These are phyloP conservation scores for Loriculus beryllinus DNA, from an alignment of 2,797 vertebrate genomes.

Conservation along the genomic window DNA sequence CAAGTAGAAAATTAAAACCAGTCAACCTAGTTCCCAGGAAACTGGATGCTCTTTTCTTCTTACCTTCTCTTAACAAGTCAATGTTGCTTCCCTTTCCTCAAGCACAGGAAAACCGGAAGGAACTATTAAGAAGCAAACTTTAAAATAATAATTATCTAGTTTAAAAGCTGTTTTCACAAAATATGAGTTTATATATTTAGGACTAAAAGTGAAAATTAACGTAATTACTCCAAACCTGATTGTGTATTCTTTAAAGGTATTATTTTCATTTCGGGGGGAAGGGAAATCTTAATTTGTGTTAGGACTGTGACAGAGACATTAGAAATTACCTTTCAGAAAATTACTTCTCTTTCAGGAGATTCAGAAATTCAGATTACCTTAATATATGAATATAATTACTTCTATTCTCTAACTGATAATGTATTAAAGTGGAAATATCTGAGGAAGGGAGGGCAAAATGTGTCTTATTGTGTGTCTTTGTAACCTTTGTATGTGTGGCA, in stretches of 20 bases:
- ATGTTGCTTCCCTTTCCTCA: neutral
- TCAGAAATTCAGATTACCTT: neutral
- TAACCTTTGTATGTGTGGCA: neutral
- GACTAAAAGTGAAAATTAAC: neutral
- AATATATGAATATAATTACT: neutral
- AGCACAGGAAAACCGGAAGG: neutral
- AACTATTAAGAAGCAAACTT: neutral
- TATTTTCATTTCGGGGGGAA: rapidly evolving
- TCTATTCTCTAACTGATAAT: neutral
- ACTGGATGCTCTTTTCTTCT: neutral
- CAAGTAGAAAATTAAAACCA: neutral
- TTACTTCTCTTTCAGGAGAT: neutral
- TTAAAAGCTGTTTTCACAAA: neutral
- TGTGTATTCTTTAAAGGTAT: neutral
- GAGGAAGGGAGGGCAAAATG: neutral
- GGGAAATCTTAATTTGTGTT: neutral
- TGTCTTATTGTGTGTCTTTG: neutral
- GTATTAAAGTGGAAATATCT: neutral
- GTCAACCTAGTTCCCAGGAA: neutral
- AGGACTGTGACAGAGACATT: neutral
- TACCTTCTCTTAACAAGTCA: neutral
- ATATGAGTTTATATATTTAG: neutral
- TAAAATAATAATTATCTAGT: neutral
- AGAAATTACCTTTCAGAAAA: neutral
- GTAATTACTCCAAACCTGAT: neutral